A percentile compares a stretch with the other conserved stretches of the same genome.
Conservation (phyloP, 1,140 invertebrate genomes). For the Aphelinus atriplicis region DNA sequence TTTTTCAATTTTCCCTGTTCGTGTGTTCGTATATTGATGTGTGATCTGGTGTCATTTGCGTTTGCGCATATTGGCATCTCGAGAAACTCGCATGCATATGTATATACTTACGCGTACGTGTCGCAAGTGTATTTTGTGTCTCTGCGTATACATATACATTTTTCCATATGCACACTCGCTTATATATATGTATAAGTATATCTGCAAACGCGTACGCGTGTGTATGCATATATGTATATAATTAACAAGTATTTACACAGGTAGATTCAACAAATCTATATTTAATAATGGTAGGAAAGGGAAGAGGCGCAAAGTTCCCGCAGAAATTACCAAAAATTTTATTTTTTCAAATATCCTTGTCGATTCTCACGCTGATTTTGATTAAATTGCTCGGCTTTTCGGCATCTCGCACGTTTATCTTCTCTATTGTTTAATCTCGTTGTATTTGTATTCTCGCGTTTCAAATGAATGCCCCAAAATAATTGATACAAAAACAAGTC, state of each 20-base stretch:
- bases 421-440: no score
- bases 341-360: no score
- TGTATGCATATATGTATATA: slow-evolving; percentile 12
- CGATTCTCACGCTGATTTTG: no score
- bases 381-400: no score
- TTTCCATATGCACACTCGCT: no score
- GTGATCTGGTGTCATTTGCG: background rate
- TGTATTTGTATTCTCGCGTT: no score
- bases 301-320: no score
- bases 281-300: slow-evolving; percentile 13
- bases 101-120: background rate
- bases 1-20: slow-evolving; percentile 35
- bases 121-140: background rate
- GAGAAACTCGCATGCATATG: slow-evolving; percentile 3
- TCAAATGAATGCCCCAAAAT: no score
- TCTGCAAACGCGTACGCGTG: slow-evolving; percentile 19
- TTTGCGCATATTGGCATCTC: slow-evolving; percentile 3
- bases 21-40: slow-evolving; percentile 36
- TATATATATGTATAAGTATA: slow-evolving; percentile 16
- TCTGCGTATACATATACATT: slow-evolving; percentile 6
- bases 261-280: slow-evolving; percentile 33
- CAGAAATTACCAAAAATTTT: no score
- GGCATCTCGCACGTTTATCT: no score
- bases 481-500: no score
- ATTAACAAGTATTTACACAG: slow-evolving; percentile 36